These are phyloP conservation scores for Coturnix japonica DNA, from an alignment of 2,113 vertebrate genomes.

Conservation along the genomic window DNA sequence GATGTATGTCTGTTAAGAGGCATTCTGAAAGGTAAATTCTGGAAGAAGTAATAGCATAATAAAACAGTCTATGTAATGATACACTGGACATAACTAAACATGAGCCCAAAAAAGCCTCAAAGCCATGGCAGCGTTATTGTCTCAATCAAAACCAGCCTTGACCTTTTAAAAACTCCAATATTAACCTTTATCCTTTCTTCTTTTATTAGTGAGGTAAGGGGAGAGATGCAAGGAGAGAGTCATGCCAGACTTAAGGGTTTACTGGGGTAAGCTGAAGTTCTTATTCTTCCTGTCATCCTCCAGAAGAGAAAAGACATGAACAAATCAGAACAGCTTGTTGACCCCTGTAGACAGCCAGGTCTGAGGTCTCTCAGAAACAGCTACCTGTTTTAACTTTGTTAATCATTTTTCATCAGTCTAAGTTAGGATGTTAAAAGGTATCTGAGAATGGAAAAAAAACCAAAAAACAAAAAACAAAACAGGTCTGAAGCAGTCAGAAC, in stretches of 20 bases:
- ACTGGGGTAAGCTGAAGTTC: neutral
- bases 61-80: neutral
- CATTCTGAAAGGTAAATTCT: neutral
- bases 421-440: neutral
- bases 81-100: neutral
- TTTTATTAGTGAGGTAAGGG: neutral
- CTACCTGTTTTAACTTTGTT: slow-evolving; percentile 23
- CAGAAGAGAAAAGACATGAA: neutral
- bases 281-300: neutral
- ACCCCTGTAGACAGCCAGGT: neutral
- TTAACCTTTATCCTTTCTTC: neutral
- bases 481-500: neutral
- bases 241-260: neutral
- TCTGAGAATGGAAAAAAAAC: neutral
- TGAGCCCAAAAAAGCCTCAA: neutral
- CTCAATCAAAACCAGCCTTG: slow-evolving; percentile 1
- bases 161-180: neutral
- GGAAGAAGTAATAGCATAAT: neutral
- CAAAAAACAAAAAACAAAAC: too few species aligned
- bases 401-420: slow-evolving; percentile 7
- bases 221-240: neutral
- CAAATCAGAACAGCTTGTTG: neutral
- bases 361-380: slow-evolving; percentile 14
- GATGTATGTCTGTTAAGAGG: neutral
- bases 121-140: neutral